Evolutionary conservation across 2,113 vertebrate species (phyloP).

Genomic region (Ornithorhynchus anatinus): DNA sequence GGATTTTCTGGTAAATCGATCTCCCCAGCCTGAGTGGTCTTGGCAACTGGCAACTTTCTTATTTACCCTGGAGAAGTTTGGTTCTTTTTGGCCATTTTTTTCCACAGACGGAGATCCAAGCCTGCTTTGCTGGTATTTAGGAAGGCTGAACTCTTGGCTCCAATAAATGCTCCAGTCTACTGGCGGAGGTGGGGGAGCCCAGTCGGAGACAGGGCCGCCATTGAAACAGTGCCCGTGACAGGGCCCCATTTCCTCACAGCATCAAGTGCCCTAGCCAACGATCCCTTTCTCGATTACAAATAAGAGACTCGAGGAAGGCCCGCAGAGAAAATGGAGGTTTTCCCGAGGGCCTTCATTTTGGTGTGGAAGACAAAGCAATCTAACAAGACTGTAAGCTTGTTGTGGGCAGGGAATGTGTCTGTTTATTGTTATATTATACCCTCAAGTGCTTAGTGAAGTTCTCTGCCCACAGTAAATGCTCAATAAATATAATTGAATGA

Average conservation of each 20-base stretch:
- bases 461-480: no score
- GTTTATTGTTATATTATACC: no score
- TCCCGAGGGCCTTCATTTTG: no score
- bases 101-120: not conserved
- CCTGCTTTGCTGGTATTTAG: not conserved
- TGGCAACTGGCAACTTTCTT: no score
- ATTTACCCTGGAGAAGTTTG: no score
- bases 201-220: slow-evolving; percentile 6
- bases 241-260: slow-evolving; percentile 28
- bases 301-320: not conserved
- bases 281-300: not conserved
- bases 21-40: not conserved
- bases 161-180: not conserved
- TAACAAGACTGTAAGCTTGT: no score
- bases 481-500: no score
- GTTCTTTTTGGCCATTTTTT: not conserved
- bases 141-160: not conserved
- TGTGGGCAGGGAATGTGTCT: no score
- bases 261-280: slow-evolving; percentile 19
- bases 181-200: slow-evolving; percentile 5
- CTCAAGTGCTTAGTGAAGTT: no score
- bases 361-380: no score
- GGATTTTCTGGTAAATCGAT: not conserved
- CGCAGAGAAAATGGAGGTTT: not conserved
- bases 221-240: not conserved